Evolutionary conservation across 2,888 invertebrate genomes (phyloP), one percentile per base, ranked within the genome.

Genomic region (Volucella zonaria): DNA sequence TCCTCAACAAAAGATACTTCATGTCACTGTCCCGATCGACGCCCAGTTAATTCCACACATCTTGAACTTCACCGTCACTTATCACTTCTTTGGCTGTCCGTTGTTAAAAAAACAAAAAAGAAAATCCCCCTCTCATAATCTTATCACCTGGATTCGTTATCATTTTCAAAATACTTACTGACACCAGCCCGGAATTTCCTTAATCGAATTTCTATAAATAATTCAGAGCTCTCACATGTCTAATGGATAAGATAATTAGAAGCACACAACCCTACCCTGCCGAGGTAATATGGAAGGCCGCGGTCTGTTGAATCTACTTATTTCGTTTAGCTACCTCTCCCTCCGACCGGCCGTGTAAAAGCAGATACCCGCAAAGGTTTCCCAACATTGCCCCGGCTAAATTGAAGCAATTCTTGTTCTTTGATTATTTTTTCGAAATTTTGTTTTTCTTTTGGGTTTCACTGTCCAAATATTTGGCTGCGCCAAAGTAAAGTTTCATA

Each of bases 391-490:
- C 31, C 6, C 8, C 40, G 12, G 42, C 6, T 42, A 14, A 59
- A 59, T 45, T 8, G 14, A 11, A 74, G 54, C 18, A 47, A 56
- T 31, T 31, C 6, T 31, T 31, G 0, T 6, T 31, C 6, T 31
- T 31, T 31, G 31, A 31, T 31, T 31, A 31, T 31, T 31, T 31
- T 23, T 31, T 31, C 6, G 4, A 6, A 31, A 31, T 31, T 31
- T 6, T 31, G 31, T 31, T 31, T 31, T 31, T 31, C 31, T 31
- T 31, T 31, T 31, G 3, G 31, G 31, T 31, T 31, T 31, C 31
- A 31, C 31, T 31, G 31, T 31, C 31, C 38, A 59, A 76, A 76
- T 43, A 67, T 56, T 67, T 49, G 15, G 43, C 42, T n/a, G 40
- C 11, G 31, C 14, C 40, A 38, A 9, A 40, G 23, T 15, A 38